These are phyloP conservation scores for Centropus bengalensis DNA, from an alignment of 2,113 vertebrate genomes.

Conservation along the genomic window DNA sequence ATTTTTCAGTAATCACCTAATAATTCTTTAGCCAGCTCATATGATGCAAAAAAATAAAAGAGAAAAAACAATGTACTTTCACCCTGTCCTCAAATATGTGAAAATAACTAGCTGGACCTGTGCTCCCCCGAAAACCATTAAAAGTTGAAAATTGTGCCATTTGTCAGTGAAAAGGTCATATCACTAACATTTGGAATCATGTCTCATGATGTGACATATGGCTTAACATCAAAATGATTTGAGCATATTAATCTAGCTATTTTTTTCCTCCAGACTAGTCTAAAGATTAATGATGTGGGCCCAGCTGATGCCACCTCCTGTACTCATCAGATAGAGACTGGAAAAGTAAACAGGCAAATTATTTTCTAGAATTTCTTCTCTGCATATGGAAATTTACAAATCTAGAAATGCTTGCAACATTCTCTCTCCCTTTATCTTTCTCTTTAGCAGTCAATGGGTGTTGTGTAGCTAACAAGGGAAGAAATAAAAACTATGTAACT, in stretches of 20 bases:
- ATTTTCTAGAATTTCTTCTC: neutral
- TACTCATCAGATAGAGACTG: neutral
- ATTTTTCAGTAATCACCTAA: neutral
- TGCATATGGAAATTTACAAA: neutral
- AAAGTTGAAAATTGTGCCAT: slow-evolving; percentile 17
- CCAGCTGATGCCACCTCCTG: neutral
- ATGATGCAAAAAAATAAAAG: neutral
- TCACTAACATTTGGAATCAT: slow-evolving; percentile 30
- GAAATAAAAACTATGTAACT: neutral
- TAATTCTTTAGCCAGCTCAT: neutral
- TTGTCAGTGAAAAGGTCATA: slow-evolving; percentile 51
- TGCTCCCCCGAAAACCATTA: neutral
- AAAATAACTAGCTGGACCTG: neutral
- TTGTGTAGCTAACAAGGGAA: neutral
- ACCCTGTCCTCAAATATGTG: neutral
- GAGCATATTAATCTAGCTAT: neutral
- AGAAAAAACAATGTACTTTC: neutral
- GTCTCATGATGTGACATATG: slow-evolving; percentile 2
- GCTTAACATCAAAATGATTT: slow-evolving; percentile 11
- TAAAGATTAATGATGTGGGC: neutral
- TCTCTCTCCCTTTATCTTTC: neutral
- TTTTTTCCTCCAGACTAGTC: neutral
- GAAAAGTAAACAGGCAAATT: neutral
- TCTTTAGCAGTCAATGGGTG: neutral
- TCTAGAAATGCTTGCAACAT: neutral